A percentile compares a stretch with the other conserved stretches of the same genome.
Evolutionary conservation across 1,140 invertebrate species (phyloP).

Genomic region (Planococcus citri): DNA sequence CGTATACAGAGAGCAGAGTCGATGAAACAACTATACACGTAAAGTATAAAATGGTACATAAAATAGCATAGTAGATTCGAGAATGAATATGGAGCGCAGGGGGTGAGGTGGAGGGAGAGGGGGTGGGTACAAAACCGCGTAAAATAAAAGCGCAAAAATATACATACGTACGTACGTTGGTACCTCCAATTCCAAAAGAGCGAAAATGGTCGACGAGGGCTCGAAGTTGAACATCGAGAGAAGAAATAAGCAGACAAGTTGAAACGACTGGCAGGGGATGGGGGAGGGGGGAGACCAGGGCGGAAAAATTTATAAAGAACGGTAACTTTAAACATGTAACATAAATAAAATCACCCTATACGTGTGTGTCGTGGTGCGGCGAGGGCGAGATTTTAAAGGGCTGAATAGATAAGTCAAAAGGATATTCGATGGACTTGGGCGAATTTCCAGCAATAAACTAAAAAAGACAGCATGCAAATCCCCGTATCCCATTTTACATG

Average conservation of each 20-base stretch:
- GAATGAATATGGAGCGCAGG: too few species aligned
- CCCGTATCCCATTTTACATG: neutral
- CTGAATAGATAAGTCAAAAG: conserved; percentile 16
- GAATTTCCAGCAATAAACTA: conserved; percentile 11
- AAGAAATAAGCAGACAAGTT: neutral
- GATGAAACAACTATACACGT: too few species aligned
- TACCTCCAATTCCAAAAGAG: too few species aligned
- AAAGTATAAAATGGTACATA: too few species aligned
- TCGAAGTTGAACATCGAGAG: too few species aligned
- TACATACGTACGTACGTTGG: too few species aligned
- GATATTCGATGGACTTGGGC: conserved; percentile 14
- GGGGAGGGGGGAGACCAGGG: neutral
- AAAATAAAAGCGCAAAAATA: too few species aligned
- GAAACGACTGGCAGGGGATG: neutral
- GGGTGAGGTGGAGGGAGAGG: too few species aligned
- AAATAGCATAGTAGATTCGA: too few species aligned
- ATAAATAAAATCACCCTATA: conserved; percentile 15
- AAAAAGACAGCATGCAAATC: conserved; percentile 14
- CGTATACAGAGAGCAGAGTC: too few species aligned
- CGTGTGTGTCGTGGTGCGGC: neutral
- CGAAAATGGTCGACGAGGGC: too few species aligned
- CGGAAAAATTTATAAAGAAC: conserved; percentile 13
- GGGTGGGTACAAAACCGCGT: too few species aligned
- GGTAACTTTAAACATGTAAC: conserved; percentile 13
- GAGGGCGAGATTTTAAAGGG: conserved; percentile 14